These are phyloP conservation scores for Lochmaea crataegi DNA, from an alignment of 2,888 invertebrate genomes.

Conservation along the genomic window DNA sequence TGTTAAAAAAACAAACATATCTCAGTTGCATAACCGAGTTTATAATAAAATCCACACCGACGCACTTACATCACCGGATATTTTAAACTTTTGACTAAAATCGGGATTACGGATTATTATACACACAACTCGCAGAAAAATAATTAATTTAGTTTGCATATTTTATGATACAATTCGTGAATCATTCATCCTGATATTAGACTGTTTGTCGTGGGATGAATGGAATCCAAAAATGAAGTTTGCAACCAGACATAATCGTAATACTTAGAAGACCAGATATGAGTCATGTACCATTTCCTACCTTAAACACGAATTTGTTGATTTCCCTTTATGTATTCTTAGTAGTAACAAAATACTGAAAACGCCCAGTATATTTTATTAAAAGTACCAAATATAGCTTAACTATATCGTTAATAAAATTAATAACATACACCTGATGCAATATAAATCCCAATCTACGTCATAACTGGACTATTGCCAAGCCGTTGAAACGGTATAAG, in stretches of 20 bases:
- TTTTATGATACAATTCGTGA: constrained; percentile 4
- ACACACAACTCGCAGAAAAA: neutral
- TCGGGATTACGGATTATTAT: constrained; percentile 10
- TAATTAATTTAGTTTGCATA: constrained; percentile 8
- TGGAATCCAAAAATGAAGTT: constrained; percentile 14
- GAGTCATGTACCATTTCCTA: neutral
- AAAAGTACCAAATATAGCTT: too few species aligned
- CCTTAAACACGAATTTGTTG: neutral
- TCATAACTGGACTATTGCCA: too few species aligned
- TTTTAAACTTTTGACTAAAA: constrained; percentile 18
- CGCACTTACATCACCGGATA: constrained; percentile 7
- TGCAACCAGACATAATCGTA: constrained; percentile 6
- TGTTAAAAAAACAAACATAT: neutral
- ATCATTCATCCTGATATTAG: constrained; percentile 13
- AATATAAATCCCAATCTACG: too few species aligned
- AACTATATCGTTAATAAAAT: too few species aligned
- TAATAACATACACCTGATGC: neutral
- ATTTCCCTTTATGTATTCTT: neutral
- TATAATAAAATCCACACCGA: constrained; percentile 6
- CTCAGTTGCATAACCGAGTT: neutral
- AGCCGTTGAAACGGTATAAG: too few species aligned
- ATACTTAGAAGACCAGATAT: constrained; percentile 7
- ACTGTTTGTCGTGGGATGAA: constrained; percentile 16
- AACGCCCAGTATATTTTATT: neutral
- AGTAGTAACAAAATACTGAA: too few species aligned